Evolutionary conservation across 2,888 invertebrate species (phyloP), one percentile per base, ranked within the genome.

Genomic region (Candidula unifasciata): DNA sequence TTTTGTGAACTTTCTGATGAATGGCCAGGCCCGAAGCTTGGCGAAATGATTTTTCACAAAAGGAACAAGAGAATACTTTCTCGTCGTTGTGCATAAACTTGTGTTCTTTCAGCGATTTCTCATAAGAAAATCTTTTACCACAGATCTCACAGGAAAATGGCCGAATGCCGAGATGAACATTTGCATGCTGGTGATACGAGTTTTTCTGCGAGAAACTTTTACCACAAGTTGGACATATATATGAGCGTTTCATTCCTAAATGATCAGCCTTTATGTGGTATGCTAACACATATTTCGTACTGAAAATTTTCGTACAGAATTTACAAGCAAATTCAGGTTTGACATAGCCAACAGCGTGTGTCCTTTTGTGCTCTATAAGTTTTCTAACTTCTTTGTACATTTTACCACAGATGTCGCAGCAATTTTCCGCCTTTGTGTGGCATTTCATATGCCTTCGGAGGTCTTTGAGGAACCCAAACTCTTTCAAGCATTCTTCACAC

Each of bases 1-100:
- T 93, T 85, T 91, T 91, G 89, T 94, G 94, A 69, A 93, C 91
- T 74, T 93, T 92, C 87, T 91, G 88, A 87, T 94, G 94, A 52
- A 93, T 93, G 24, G 91, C 88, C 35, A 94, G 89, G 66, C 94
- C 93, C 30, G 94, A 90, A 27, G 93, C 92, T 80, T 94, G 93
- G 13, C 91, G 87, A 88, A 94, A 94, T 57, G 90, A 89, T 82
- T 91, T 91, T 16, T 90, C 90, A 87, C 94, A 94, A 13, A 91
- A 86, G 35, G 88, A 89, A 87, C 94, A 94, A 74, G 89, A 90
- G 89, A 94, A 94, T 54, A 91, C 89, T 71, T 92, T 89, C 10
- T 89, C 88, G 27, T 92, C 90, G 80, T 91, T 89, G 86, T 93
- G 93, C 87, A 92, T 91, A 84, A 90, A 92, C 68, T 89, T 91